Evolutionary conservation across 2,888 invertebrate species (phyloP), one percentile per base, ranked within the genome.

Genomic region (Coleophora deauratella): DNA sequence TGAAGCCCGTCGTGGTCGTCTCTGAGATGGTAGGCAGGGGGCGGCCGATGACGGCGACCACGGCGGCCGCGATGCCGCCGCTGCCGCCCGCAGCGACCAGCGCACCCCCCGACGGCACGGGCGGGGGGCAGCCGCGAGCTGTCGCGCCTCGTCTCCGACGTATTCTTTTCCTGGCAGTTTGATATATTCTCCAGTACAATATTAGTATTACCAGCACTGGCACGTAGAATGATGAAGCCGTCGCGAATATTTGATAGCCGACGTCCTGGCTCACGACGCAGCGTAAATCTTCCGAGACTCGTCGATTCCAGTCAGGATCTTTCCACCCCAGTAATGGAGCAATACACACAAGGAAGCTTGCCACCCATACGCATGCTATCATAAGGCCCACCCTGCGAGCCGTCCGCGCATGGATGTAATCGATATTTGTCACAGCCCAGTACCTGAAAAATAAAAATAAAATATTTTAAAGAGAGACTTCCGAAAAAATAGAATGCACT

Each of bases 351-450:
- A 93, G 80, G 66, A 94, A 90, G 34, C 96, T 91, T 30, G 93
- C 91, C 40, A 91, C 78, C 97, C 97, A 97, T 42, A 95, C 92
- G 49, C 93, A 88, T 45, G 90, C 87, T 49, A 96, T 94, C 94
- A 95, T 95, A 43, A 91, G 77, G 38, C 93, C 91, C 54, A 96
- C 91, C 45, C 93, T 87, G 43, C 88, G 88, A 9, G 91, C 91
- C 34, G 93, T 94, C 49, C 95, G 86, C 56, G 93, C 91, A 66
- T 95, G 93, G 49, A 95, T 94, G 84, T 96, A 96, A 79, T 95
- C 94, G 57, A 95, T 92, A 72, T 93, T 93, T 46, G 96, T 96
- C 57, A 97, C 95, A 49, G 95, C 94, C 94, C 95, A 95, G 78
- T 94, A 96, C 74, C 93, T 91, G 11, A 38, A 45, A 9, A 35